Conservation (phyloP, 2,888 invertebrate species). For the Lymantria dispar region DNA sequence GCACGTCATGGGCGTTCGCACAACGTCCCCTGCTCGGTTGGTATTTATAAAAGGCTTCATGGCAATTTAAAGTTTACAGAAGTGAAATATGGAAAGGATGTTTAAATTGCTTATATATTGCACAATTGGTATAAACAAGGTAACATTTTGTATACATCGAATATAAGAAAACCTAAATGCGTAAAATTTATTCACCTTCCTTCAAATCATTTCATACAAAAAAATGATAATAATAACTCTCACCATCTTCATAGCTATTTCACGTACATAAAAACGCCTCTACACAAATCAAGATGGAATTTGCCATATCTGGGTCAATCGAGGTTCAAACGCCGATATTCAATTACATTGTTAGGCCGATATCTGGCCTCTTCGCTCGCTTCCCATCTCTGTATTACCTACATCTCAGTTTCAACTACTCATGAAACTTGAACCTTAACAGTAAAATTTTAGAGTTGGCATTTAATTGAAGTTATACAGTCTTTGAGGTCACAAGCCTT, state of each 20-base stretch:
- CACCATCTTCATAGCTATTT: constrained; percentile 13
- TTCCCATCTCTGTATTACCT: constrained; percentile 64
- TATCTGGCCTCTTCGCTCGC: constrained; percentile 57
- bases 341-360: constrained; percentile 66
- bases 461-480: constrained; percentile 19
- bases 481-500: constrained; percentile 56
- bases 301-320: constrained; percentile 44
- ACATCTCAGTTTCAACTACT: constrained; percentile 34
- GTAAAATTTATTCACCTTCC: background rate
- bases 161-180: background rate
- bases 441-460: constrained; percentile 17
- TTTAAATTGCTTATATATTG: no score
- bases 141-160: no score
- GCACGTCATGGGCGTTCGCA: no score
- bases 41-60: no score
- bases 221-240: constrained; percentile 10
- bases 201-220: background rate
- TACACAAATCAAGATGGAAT: constrained; percentile 42
- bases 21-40: no score
- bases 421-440: constrained; percentile 29
- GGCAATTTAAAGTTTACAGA: no score
- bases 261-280: constrained; percentile 21
- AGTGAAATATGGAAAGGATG: no score
- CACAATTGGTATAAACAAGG: no score
- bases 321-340: constrained; percentile 50